These are phyloP conservation scores for Hyles lineata DNA, from an alignment of 2,888 invertebrate species.

Conservation along the genomic window DNA sequence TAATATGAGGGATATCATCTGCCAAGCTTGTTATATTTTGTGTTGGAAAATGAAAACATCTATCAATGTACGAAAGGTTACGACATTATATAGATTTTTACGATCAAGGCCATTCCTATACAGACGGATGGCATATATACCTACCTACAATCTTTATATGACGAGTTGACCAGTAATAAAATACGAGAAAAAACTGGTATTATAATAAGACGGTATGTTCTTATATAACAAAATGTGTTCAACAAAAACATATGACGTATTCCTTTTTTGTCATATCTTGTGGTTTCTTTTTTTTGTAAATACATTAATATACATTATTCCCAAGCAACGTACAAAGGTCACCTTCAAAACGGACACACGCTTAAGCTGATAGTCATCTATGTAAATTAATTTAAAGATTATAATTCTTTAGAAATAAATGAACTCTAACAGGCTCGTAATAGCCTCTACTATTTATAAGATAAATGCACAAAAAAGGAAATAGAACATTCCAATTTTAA, in stretches of 20 bases:
- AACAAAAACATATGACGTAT: not conserved
- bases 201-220: not conserved
- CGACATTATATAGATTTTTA: not conserved
- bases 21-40: not conserved
- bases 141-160: not conserved
- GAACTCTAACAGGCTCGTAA: no score
- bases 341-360: constrained; percentile 19
- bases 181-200: not conserved
- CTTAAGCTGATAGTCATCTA: not conserved
- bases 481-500: not conserved
- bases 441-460: not conserved
- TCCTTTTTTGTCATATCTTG: not conserved
- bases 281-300: not conserved
- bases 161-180: constrained; percentile 1
- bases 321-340: not conserved
- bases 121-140: not conserved
- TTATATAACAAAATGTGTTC: not conserved
- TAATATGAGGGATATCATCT: not conserved
- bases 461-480: constrained; percentile 5
- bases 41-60: not conserved
- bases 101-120: not conserved
- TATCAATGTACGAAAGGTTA: not conserved
- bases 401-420: not conserved
- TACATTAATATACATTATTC: not conserved
- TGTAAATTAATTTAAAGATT: not conserved